Percentiles rank a stretch among this genome's conserved stretches.
These are phyloP conservation scores for Noctua janthe DNA, from an alignment of 2,888 invertebrate genomes.

Conservation along the genomic window DNA sequence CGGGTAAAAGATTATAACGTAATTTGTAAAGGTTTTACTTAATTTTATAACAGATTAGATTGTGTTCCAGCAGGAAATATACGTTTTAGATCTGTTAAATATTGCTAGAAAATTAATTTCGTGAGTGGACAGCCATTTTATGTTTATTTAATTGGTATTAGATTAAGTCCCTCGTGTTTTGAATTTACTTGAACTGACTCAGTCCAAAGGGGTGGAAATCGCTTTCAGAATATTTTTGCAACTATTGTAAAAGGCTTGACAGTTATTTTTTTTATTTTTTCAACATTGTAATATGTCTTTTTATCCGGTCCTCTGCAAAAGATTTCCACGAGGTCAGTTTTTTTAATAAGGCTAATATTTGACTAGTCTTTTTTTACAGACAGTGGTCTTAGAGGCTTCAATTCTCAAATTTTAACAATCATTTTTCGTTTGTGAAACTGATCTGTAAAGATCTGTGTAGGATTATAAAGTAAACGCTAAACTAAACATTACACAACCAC, in stretches of 20 bases:
- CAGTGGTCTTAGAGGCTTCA: no score
- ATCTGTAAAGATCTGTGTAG: no score
- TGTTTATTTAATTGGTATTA: not conserved
- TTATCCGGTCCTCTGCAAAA: no score
- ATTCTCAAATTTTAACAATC: no score
- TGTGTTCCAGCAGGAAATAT: constrained; percentile 1
- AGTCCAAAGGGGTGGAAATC: not conserved
- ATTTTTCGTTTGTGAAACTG: no score
- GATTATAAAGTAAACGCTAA: constrained; percentile 21
- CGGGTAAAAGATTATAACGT: constrained; percentile 33
- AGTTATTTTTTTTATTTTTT: not conserved
- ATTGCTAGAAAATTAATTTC: constrained; percentile 4
- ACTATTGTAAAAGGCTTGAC: not conserved
- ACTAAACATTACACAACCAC: constrained; percentile 5
- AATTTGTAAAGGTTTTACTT: constrained; percentile 47
- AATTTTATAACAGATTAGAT: constrained; percentile 44
- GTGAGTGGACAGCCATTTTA: not conserved
- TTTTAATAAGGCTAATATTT: no score
- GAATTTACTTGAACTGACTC: not conserved
- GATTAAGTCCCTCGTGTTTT: not conserved
- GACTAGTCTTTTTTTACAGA: no score
- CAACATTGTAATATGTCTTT: not conserved
- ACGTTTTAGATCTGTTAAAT: constrained; percentile 9
- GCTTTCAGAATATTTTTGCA: not conserved
- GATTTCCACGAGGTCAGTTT: no score